These are phyloP conservation scores for Ypsolopha scabrella DNA, from an alignment of 2,888 invertebrate species.

Conservation along the genomic window DNA sequence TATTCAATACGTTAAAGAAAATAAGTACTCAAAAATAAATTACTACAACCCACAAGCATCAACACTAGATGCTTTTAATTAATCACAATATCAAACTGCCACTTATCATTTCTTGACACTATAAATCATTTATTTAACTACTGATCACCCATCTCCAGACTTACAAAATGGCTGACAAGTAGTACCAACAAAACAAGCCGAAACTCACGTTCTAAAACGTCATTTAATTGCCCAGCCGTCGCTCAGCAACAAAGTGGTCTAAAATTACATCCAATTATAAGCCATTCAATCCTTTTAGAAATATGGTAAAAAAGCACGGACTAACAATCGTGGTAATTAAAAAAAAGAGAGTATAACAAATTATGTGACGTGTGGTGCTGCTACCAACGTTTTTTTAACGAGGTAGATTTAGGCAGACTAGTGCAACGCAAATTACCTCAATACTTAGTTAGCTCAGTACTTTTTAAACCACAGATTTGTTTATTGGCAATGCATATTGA, in stretches of 20 bases:
- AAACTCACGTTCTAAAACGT: slow-evolving; percentile 43
- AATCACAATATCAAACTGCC: slow-evolving; percentile 40
- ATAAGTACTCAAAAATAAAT: neutral
- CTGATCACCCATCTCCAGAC: slow-evolving; percentile 28
- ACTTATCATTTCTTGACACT: slow-evolving; percentile 28
- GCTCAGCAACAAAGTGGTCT: slow-evolving; percentile 56
- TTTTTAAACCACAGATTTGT: no score
- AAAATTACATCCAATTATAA: slow-evolving; percentile 69
- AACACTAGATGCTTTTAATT: slow-evolving; percentile 36
- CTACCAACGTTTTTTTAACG: slow-evolving; percentile 37
- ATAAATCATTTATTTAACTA: slow-evolving; percentile 50
- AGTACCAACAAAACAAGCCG: slow-evolving; percentile 40
- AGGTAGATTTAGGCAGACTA: slow-evolving; percentile 20
- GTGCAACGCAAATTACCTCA: slow-evolving; percentile 14
- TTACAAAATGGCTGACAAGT: slow-evolving; percentile 43
- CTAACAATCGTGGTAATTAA: slow-evolving; percentile 62
- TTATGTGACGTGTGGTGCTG: slow-evolving; percentile 53
- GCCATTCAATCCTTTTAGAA: slow-evolving; percentile 62
- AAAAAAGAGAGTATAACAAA: slow-evolving; percentile 59
- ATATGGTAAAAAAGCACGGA: slow-evolving; percentile 41
- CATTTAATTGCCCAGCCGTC: slow-evolving; percentile 46
- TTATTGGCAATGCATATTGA: no score
- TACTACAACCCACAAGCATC: slow-evolving; percentile 3
- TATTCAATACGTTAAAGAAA: neutral
- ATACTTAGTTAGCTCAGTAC: no score